A percentile compares a stretch with the other conserved stretches of the same genome.
phyloP scores from a whole-genome alignment of 1,140 invertebrate genomes.

The Calephelis nemesis region DNA sequence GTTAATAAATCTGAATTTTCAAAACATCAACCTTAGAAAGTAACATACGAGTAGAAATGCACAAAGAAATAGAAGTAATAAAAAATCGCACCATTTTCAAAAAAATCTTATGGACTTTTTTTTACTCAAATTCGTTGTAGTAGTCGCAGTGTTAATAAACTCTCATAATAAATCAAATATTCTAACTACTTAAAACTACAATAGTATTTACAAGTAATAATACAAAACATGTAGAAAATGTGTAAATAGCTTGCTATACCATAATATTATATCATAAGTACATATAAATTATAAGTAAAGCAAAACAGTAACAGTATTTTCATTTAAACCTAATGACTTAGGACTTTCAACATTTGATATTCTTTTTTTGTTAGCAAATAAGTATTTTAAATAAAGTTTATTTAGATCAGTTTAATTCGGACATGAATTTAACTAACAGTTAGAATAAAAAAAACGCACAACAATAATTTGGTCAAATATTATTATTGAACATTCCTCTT shows the following conservation, averaged over 20 bases:
- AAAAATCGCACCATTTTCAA: slow-evolving; percentile 7
- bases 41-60: neutral
- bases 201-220: slow-evolving; percentile 8
- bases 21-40: neutral
- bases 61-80: neutral
- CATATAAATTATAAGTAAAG: neutral
- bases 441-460: too few relatives aligned
- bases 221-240: neutral
- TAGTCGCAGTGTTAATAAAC: slow-evolving; percentile 2
- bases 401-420: too few relatives aligned
- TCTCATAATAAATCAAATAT: slow-evolving; percentile 4
- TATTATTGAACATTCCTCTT: too few relatives aligned
- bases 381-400: too few relatives aligned
- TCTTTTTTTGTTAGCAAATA: too few relatives aligned
- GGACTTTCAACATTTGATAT: neutral
- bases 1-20: too few relatives aligned
- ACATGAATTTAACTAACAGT: too few relatives aligned
- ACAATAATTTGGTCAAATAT: too few relatives aligned
- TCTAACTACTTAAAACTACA: neutral
- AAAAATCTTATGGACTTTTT: neutral
- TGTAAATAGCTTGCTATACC: neutral
- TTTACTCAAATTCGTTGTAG: neutral
- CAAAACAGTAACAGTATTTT: slow-evolving; percentile 2
- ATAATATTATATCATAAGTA: neutral
- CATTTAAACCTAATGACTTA: neutral